Conservation (phyloP, 2,888 invertebrate species). For the Heterodera filipjevi region DNA sequence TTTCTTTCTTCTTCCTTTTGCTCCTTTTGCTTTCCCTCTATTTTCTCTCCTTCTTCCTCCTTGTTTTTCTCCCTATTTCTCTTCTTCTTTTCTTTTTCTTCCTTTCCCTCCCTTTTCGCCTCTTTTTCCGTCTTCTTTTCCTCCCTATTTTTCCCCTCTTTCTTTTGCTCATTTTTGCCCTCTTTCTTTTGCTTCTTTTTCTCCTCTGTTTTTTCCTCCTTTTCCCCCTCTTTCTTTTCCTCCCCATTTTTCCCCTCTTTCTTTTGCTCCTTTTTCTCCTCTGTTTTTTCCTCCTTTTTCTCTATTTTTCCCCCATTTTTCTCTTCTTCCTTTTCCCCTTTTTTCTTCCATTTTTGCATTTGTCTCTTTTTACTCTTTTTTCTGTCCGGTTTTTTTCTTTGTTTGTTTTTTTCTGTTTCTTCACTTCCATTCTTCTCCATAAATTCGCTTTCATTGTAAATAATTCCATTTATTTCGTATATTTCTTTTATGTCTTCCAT, state of each 20-base stretch:
- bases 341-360: not conserved
- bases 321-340: not conserved
- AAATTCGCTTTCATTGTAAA: not conserved
- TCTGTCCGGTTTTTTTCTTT: not conserved
- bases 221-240: not conserved
- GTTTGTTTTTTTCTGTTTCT: not conserved
- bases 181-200: not conserved
- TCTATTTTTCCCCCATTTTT: not conserved
- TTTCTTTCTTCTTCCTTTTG: not conserved
- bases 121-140: not conserved
- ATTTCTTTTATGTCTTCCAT: not conserved
- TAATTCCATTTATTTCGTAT: not conserved
- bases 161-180: not conserved
- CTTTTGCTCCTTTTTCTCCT: too few species aligned
- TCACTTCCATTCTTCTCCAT: not conserved
- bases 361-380: not conserved
- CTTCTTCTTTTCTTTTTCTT: too few species aligned
- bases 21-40: not conserved
- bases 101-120: not conserved
- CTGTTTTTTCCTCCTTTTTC: not conserved
- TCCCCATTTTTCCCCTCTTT: not conserved
- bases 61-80: too few species aligned
- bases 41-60: too few species aligned
- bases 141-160: not conserved
- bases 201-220: not conserved